A percentile compares a stretch with the other conserved stretches of the same genome.
Conservation (phyloP, 2,888 invertebrate genomes). For the Reticulitermes lucifugus region DNA sequence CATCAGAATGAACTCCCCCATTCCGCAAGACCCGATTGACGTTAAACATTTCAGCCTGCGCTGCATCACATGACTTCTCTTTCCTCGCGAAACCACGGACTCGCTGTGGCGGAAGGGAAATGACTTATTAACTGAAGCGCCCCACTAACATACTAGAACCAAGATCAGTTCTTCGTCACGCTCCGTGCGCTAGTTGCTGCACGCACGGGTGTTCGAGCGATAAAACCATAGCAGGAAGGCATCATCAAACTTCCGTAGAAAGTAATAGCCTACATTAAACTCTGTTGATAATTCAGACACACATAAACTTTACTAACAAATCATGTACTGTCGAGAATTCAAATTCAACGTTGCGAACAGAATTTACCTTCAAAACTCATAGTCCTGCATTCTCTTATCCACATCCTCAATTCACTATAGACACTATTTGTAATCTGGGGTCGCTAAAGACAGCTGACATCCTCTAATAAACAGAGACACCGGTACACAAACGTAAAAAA, state of each 20-base stretch:
- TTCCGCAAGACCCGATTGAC: no score
- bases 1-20: no score
- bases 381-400: background rate
- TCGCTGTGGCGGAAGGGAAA: background rate
- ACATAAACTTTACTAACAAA: background rate
- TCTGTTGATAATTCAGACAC: constrained; percentile 14
- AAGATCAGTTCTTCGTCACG: constrained; percentile 1
- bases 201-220: constrained; percentile 16
- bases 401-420: no score
- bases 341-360: background rate
- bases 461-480: no score
- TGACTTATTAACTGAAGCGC: constrained; percentile 1
- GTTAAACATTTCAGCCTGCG: background rate
- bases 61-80: background rate
- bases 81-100: background rate
- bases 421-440: no score
- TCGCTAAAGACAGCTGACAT: no score
- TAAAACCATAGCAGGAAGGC: constrained; percentile 12
- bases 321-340: background rate
- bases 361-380: background rate
- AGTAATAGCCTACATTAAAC: constrained; percentile 30
- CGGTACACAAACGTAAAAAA: no score
- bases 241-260: background rate
- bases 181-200: background rate
- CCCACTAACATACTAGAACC: constrained; percentile 8